Percentiles rank a stretch among this genome's conserved stretches.
These are phyloP conservation scores for Malachius bipustulatus DNA, from an alignment of 2,888 invertebrate species.

Conservation along the genomic window DNA sequence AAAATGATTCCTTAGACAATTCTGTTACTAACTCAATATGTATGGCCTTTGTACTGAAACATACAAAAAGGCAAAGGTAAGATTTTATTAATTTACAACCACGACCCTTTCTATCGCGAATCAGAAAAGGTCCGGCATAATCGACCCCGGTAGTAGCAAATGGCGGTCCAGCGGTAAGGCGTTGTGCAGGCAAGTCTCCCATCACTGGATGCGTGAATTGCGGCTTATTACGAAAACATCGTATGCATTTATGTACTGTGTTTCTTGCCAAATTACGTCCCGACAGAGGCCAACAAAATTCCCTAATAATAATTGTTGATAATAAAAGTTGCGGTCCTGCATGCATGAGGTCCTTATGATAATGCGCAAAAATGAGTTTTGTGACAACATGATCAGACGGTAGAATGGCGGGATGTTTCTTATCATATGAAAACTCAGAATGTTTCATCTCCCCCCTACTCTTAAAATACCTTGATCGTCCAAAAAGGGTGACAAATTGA, in stretches of 20 bases:
- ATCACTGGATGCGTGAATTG: neutral
- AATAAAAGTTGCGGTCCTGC: conserved; percentile 1
- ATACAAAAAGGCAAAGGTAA: no score
- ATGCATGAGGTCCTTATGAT: neutral
- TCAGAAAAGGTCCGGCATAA: no score
- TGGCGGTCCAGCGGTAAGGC: neutral
- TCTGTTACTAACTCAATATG: no score
- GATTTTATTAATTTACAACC: no score
- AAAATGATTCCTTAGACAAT: no score
- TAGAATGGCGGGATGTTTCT: neutral
- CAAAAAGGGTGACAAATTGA: no score
- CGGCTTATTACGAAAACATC: neutral
- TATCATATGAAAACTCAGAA: neutral
- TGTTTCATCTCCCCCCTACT: neutral
- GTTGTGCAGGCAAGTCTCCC: neutral
- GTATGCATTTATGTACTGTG: neutral
- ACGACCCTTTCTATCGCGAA: no score
- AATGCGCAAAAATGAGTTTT: neutral
- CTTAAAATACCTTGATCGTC: no score
- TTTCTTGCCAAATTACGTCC: neutral
- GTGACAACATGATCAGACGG: neutral
- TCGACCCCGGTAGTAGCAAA: no score
- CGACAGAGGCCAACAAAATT: neutral
- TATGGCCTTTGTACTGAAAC: no score
- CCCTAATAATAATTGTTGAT: neutral